Conservation (phyloP, 1,140 invertebrate genomes). For the Zophobas atratus region DNA sequence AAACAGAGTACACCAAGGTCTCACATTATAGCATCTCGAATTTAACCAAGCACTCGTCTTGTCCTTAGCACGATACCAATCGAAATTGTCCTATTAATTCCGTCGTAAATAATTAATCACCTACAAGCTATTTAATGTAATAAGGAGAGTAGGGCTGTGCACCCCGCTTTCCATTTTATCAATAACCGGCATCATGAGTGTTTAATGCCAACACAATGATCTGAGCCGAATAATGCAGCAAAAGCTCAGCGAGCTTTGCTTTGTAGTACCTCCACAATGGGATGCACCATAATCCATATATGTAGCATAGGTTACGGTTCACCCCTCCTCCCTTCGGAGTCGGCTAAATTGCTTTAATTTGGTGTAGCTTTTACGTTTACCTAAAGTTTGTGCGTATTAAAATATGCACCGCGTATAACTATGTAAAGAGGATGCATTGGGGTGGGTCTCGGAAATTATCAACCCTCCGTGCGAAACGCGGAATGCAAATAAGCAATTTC, state of each 20-base stretch:
- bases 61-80: neutral
- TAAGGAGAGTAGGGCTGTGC: slow-evolving; percentile 12
- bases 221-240: slow-evolving; percentile 27
- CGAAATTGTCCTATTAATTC: slow-evolving; percentile 25
- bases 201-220: slow-evolving; percentile 42
- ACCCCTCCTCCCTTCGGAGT: neutral
- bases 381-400: slow-evolving; percentile 21
- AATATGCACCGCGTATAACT: slow-evolving; percentile 22
- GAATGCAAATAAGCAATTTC: slow-evolving; percentile 65
- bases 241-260: slow-evolving; percentile 34
- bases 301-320: neutral
- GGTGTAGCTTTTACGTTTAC: slow-evolving; percentile 29
- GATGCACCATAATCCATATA: slow-evolving; percentile 22
- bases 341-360: slow-evolving; percentile 12
- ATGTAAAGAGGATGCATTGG: slow-evolving; percentile 37
- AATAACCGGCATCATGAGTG: slow-evolving; percentile 41
- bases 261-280: slow-evolving; percentile 23
- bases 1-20: too few relatives aligned
- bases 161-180: slow-evolving; percentile 24
- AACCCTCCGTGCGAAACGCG: slow-evolving; percentile 40
- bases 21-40: too few relatives aligned
- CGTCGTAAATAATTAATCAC: slow-evolving; percentile 2
- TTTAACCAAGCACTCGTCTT: too few relatives aligned
- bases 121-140: slow-evolving; percentile 1
- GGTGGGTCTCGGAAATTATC: slow-evolving; percentile 17